A percentile compares a stretch with the other conserved stretches of the same genome.
phyloP scores from a whole-genome alignment of 2,113 vertebrate species.

The Todiramphus saurophagus region DNA sequence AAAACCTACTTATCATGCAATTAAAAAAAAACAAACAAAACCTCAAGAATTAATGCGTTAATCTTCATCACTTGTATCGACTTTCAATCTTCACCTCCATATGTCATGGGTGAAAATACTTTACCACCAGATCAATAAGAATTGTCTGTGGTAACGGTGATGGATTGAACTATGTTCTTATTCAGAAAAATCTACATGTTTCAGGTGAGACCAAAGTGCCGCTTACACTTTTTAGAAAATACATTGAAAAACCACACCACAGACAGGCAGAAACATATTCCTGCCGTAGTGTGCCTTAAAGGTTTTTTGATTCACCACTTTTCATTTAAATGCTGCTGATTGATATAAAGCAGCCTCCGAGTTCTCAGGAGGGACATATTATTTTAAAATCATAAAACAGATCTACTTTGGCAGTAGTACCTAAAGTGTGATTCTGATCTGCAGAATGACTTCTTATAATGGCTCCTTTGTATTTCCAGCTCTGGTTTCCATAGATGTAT shows the following conservation, averaged over 20 bases:
- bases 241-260: background rate
- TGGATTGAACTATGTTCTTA: background rate
- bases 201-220: background rate
- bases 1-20: background rate
- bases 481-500: background rate
- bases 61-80: background rate
- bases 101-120: background rate
- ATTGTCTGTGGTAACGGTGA: background rate
- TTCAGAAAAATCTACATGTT: background rate
- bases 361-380: background rate
- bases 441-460: constrained; percentile 42
- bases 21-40: background rate
- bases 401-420: constrained; percentile 36
- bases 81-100: background rate
- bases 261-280: background rate
- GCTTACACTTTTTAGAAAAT: background rate
- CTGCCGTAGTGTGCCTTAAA: background rate
- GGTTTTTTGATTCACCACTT: background rate
- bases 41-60: background rate
- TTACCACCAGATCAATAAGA: background rate
- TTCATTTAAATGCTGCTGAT: background rate
- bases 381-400: constrained; percentile 8
- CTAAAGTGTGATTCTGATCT: constrained; percentile 24
- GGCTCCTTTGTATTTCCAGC: constrained; percentile 1
- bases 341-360: background rate